Evolutionary conservation across 2,797 vertebrate species (phyloP), one percentile per base, ranked within the genome.

Genomic region (Catamblyrhynchus diadema): DNA sequence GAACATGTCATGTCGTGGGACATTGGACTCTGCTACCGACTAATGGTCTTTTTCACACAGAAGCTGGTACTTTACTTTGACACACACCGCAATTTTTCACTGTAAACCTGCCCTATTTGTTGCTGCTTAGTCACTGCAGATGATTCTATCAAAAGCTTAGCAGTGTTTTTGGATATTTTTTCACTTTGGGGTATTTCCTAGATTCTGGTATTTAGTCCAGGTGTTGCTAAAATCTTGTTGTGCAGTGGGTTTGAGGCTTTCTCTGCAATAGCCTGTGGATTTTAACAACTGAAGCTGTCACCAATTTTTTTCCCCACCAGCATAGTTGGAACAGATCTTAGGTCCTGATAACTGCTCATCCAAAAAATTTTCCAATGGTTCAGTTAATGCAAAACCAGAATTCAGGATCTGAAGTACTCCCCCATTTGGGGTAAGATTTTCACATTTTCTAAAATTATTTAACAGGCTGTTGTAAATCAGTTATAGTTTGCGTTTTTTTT

Each of bases 381-480:
- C 65, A 89, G 45, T 54, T 78, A 4, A 61, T 18, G 25, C 32
- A 86, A 81, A 85, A 24, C 15, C 33, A 47, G 32, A 83, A 66
- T 42, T 78, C 41, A 79, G n/a, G 33, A 60, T 70, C 30, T 83
- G 61, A 73, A 56, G 12, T 64, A 48, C 66, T 71, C 19, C 17
- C 5, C 11, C 18, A 27, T 79, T 91, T 91, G 57, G 41, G 30
- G 54, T 74, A 83, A 66, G 14, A 78, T 93, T 94, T 37, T 37
- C 37, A 37, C 37, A 39, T 93, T 94, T 94, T 19, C 33, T 41
- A 88, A 21, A 56, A 81, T 79, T 83, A 66, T 65, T 93, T 88
- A 81, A 79, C 22, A 67, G 24, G 37, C 12, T 78, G 44, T 66
- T 92, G 69, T 87, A 71, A 80, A 71, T 93, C 47, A 87, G 39